phyloP scores from a whole-genome alignment of 2,113 vertebrate genomes.

The Eupsittula cactorum region DNA sequence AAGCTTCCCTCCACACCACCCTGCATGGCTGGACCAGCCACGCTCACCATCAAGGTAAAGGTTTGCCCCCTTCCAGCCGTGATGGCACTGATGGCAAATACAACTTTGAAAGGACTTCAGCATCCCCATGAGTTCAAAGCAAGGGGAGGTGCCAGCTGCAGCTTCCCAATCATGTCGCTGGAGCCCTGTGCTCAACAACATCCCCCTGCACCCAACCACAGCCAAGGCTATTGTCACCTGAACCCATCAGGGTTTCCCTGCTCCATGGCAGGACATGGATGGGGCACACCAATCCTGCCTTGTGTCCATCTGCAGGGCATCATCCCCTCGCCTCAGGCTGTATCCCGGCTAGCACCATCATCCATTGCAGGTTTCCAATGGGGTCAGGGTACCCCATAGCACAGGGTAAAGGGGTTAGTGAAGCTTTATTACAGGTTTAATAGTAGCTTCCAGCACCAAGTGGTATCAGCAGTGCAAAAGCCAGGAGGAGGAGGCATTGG shows the following conservation, averaged over 20 bases:
- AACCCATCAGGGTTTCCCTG: background rate
- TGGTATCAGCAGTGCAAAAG: background rate
- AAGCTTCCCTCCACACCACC: background rate
- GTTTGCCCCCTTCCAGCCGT: background rate
- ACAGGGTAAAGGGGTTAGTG: rapidly evolving
- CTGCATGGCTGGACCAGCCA: background rate
- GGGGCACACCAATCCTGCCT: background rate
- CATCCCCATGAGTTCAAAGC: background rate
- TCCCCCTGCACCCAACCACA: background rate
- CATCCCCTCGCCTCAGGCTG: background rate
- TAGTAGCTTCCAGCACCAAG: background rate
- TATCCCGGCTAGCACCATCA: background rate
- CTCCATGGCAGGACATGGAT: rapidly evolving
- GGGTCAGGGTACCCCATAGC: background rate
- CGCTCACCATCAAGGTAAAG: rapidly evolving
- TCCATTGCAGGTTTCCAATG: rapidly evolving
- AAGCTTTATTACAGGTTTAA: background rate
- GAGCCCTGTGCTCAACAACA: rapidly evolving
- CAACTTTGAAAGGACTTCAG: background rate
- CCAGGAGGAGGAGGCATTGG: rapidly evolving
- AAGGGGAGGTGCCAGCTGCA: background rate
- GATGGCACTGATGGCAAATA: background rate
- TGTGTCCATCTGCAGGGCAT: background rate
- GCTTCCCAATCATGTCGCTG: background rate
- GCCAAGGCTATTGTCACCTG: background rate